Evolutionary conservation across 2,113 vertebrate genomes (phyloP).

Genomic region (Amphiprion percula): DNA sequence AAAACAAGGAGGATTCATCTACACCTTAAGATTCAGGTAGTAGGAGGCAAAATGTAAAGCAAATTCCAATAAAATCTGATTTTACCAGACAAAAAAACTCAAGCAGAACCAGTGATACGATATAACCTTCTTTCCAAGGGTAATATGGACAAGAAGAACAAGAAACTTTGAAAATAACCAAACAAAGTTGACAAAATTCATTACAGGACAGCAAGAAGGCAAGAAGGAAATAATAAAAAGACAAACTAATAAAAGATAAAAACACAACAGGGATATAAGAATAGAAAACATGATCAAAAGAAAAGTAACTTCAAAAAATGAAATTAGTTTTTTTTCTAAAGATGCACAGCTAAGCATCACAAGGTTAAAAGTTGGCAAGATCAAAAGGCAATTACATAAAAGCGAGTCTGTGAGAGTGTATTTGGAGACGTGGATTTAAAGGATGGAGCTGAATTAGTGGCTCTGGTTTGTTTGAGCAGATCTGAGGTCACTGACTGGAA

Average conservation of each 20-base stretch:
- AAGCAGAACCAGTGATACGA: neutral
- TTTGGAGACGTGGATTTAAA: constrained; percentile 18
- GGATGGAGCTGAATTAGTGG: constrained; percentile 5
- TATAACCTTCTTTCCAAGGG: neutral
- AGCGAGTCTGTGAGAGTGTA: constrained; percentile 6
- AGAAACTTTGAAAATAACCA: constrained; percentile 1
- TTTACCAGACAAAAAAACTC: neutral
- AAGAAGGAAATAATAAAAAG: constrained; percentile 6
- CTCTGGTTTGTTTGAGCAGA: neutral
- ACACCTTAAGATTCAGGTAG: neutral
- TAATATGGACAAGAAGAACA: neutral
- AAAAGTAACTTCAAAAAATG: constrained; percentile 8
- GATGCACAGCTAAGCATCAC: constrained; percentile 16
- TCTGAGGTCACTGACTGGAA: neutral
- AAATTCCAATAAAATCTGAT: neutral
- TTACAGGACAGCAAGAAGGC: neutral
- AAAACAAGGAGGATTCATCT: neutral
- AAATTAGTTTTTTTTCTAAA: constrained; percentile 13
- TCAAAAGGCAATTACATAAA: constrained; percentile 51
- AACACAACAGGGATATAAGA: constrained; percentile 1
- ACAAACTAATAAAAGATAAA: constrained; percentile 19
- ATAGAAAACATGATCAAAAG: constrained; percentile 56
- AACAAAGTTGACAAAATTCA: constrained; percentile 14
- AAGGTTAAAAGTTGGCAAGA: constrained; percentile 44
- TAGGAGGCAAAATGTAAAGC: neutral